Percentiles rank a stretch among this genome's conserved stretches.
Evolutionary conservation across 1,140 invertebrate genomes (phyloP).

Genomic region (Drosophila malerkotliana): DNA sequence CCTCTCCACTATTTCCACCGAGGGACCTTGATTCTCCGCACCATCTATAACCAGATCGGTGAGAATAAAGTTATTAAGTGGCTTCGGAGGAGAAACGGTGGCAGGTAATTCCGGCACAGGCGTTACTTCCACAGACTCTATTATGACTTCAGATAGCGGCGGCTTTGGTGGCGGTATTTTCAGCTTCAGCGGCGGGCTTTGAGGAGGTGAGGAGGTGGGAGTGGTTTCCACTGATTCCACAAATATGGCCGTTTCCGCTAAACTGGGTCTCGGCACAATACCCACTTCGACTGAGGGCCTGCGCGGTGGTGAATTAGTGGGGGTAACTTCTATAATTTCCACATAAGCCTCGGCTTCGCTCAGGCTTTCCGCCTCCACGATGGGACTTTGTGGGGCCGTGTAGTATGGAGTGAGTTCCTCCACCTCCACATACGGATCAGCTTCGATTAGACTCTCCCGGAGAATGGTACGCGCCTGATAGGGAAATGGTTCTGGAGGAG

Average conservation of each 20-base stretch:
- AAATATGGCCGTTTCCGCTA: slow-evolving; percentile 27
- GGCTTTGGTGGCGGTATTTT: slow-evolving; percentile 11
- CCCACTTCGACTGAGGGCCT: slow-evolving; percentile 3
- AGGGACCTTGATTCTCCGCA: not conserved
- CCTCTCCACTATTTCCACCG: slow-evolving; percentile 31
- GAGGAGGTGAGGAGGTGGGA: slow-evolving; percentile 28
- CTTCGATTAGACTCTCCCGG: slow-evolving; percentile 22
- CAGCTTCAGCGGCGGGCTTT: slow-evolving; percentile 16
- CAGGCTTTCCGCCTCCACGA: slow-evolving; percentile 2
- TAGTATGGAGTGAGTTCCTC: slow-evolving; percentile 26
- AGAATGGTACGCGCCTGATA: slow-evolving; percentile 6
- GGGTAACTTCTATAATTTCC: slow-evolving; percentile 25
- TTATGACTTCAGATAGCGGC: slow-evolving; percentile 12
- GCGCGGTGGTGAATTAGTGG: slow-evolving; percentile 8
- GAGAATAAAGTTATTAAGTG: slow-evolving; percentile 24
- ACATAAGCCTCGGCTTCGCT: slow-evolving; percentile 29
- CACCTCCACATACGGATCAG: slow-evolving; percentile 22
- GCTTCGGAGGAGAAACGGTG: not conserved
- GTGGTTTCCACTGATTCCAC: slow-evolving; percentile 28
- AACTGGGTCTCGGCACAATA: slow-evolving; percentile 16
- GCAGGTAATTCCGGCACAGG: not conserved
- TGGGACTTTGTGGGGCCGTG: slow-evolving; percentile 34
- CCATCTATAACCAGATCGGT: slow-evolving; percentile 34
- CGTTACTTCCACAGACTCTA: slow-evolving; percentile 26
- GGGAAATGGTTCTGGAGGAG: slow-evolving; percentile 26